A percentile compares a stretch with the other conserved stretches of the same genome.
Evolutionary conservation across 2,113 vertebrate genomes (phyloP).

Genomic region (Zapornia atra): DNA sequence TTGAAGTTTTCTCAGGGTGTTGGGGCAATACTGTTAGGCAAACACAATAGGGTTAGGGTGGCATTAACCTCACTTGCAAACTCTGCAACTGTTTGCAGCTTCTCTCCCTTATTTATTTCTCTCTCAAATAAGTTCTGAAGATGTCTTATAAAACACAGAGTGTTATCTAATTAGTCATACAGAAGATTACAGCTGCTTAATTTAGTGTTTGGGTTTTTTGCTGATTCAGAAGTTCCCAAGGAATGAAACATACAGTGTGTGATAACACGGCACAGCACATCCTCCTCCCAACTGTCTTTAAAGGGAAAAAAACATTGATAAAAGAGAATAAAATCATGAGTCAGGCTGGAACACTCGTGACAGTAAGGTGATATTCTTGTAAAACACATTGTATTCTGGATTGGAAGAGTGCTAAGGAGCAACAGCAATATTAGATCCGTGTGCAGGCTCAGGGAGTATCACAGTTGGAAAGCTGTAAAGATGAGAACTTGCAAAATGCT

Average conservation of each 20-base stretch:
- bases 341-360: not conserved
- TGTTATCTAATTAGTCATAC: slow-evolving; percentile 24
- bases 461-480: not conserved
- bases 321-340: not conserved
- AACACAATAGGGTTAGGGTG: not conserved
- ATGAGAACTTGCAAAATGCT: not conserved
- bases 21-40: not conserved
- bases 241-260: not conserved
- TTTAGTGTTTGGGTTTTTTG: not conserved
- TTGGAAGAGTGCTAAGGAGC: not conserved
- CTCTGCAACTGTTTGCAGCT: not conserved
- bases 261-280: not conserved
- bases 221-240: not conserved
- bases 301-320: not conserved
- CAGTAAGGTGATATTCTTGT: not conserved
- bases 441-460: not conserved
- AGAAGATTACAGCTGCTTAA: not conserved
- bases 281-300: not conserved
- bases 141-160: not conserved
- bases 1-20: not conserved
- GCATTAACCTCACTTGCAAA: slow-evolving; percentile 15
- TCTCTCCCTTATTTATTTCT: not conserved
- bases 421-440: rapidly evolving
- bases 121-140: not conserved
- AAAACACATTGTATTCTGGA: not conserved